Conservation (phyloP, 2,888 invertebrate species). For the Lasioglossum lativentre region DNA sequence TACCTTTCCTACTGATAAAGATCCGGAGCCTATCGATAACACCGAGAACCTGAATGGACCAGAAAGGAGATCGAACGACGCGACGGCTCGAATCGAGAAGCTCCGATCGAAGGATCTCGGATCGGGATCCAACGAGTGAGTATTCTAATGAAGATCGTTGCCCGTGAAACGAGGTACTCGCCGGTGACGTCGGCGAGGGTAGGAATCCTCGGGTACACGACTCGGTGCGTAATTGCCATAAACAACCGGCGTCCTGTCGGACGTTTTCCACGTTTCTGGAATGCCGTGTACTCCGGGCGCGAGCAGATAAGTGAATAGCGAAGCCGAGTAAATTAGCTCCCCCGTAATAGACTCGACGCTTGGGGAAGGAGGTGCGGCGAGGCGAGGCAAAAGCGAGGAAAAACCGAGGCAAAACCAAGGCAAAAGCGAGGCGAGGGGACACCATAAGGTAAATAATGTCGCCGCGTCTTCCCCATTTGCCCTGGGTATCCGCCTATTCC, state of each 20-base stretch:
- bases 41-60: not conserved
- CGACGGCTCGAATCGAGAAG: not conserved
- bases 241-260: slow-evolving; percentile 48
- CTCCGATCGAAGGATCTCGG: not conserved
- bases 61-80: not conserved
- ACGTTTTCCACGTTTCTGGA: slow-evolving; percentile 65
- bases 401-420: not conserved
- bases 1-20: not conserved
- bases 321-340: slow-evolving; percentile 64
- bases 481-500: not conserved
- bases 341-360: slow-evolving; percentile 52
- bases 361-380: not conserved
- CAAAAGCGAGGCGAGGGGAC: not conserved
- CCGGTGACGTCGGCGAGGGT: slow-evolving; percentile 50
- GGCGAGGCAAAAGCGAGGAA: not conserved
- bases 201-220: slow-evolving; percentile 56
- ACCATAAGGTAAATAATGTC: slow-evolving; percentile 49
- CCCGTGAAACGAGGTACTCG: slow-evolving; percentile 52
- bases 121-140: slow-evolving; percentile 33
- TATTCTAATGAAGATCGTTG: slow-evolving; percentile 66
- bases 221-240: slow-evolving; percentile 62
- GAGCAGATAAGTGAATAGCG: slow-evolving; percentile 61
- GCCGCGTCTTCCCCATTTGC: slow-evolving; percentile 33
- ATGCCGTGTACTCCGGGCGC: slow-evolving; percentile 46
- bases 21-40: not conserved